Evolutionary conservation across 2,888 invertebrate species (phyloP).

Genomic region (Schizaphis graminum): DNA sequence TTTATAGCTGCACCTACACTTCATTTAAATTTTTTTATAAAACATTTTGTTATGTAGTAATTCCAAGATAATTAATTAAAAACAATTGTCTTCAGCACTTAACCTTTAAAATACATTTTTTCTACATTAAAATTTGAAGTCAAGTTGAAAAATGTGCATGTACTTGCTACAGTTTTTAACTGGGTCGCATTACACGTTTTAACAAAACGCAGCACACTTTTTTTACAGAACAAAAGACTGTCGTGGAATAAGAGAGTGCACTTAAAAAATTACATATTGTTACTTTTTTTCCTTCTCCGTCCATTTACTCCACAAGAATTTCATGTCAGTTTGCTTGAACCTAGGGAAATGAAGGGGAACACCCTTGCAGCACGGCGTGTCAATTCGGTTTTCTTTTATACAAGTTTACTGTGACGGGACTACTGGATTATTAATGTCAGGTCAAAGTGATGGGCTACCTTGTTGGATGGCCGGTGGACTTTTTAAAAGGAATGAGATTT

Average conservation of each 20-base stretch:
- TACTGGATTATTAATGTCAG: slow-evolving; percentile 59
- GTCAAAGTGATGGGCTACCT: slow-evolving; percentile 63
- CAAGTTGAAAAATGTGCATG: slow-evolving; percentile 35
- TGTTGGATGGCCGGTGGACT: slow-evolving; percentile 48
- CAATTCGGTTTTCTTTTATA: slow-evolving; percentile 54
- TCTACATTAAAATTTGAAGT: slow-evolving; percentile 23
- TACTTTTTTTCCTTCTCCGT: slow-evolving; percentile 23
- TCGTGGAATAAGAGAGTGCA: slow-evolving; percentile 54
- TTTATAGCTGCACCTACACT: neutral
- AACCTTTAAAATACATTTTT: slow-evolving; percentile 11
- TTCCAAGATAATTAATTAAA: slow-evolving; percentile 44
- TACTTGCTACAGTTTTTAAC: slow-evolving; percentile 36
- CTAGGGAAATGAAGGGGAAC: slow-evolving; percentile 40
- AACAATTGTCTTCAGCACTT: slow-evolving; percentile 23
- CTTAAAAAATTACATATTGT: slow-evolving; percentile 62
- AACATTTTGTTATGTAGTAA: slow-evolving; percentile 20
- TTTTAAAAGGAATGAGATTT: slow-evolving; percentile 66
- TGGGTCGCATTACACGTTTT: slow-evolving; percentile 44
- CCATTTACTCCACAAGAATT: neutral
- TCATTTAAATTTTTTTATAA: slow-evolving; percentile 6
- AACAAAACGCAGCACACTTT: slow-evolving; percentile 39
- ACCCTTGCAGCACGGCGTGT: slow-evolving; percentile 32
- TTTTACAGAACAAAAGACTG: slow-evolving; percentile 53
- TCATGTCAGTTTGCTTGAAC: slow-evolving; percentile 39
- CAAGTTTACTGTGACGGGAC: slow-evolving; percentile 26